A percentile compares a stretch with the other conserved stretches of the same genome.
phyloP scores from a whole-genome alignment of 2,888 invertebrate genomes.

The Caenorhabditis japonica region DNA sequence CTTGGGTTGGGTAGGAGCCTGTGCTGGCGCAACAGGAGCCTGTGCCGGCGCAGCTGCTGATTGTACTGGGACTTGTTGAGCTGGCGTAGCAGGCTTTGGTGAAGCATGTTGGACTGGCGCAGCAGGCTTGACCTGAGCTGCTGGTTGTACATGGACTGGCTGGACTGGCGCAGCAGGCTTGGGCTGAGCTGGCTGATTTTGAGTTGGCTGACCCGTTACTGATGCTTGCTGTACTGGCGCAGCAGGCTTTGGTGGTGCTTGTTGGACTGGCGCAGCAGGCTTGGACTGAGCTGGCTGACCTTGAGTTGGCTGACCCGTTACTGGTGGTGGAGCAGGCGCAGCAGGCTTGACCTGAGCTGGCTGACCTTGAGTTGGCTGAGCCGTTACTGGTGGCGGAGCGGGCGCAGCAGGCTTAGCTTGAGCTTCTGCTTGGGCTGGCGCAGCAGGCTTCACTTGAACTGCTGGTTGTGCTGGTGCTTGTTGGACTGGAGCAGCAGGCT shows the following conservation, averaged over 20 bases:
- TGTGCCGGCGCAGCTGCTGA: not conserved
- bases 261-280: constrained; percentile 1
- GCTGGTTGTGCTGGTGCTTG: not conserved
- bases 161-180: not conserved
- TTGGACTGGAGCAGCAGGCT: constrained; percentile 1
- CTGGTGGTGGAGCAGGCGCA: not conserved
- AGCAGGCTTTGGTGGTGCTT: not conserved
- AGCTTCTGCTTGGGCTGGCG: not conserved
- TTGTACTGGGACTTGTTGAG: not conserved
- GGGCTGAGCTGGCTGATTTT: not conserved
- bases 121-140: not conserved
- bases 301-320: not conserved
- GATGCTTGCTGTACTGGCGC: not conserved
- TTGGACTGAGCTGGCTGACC: not conserved
- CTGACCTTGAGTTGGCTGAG: no score
- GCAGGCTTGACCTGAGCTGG: not conserved
- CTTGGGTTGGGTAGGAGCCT: not conserved
- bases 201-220: not conserved
- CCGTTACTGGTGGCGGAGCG: not conserved
- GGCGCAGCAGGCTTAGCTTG: not conserved
- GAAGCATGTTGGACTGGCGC: not conserved
- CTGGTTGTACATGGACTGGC: not conserved
- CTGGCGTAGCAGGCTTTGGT: not conserved
- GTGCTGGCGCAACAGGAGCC: not conserved
- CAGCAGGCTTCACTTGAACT: not conserved